phyloP scores from a whole-genome alignment of 1,140 invertebrate genomes.

The Lasioglossum baleicum region DNA sequence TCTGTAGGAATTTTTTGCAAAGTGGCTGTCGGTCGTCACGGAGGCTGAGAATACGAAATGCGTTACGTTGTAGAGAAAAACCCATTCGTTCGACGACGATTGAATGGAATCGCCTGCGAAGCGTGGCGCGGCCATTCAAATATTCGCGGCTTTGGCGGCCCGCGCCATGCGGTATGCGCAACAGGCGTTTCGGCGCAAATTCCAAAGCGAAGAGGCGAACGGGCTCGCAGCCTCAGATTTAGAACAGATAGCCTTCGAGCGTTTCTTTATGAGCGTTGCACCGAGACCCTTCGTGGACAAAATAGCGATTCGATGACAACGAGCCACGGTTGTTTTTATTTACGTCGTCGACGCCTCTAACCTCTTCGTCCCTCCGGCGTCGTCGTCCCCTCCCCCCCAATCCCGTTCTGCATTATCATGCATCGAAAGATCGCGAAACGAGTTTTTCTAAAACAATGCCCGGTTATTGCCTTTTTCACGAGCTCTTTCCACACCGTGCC shows the following conservation, averaged over 20 bases:
- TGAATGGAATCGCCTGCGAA: neutral
- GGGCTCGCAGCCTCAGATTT: conserved; percentile 45
- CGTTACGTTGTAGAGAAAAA: neutral
- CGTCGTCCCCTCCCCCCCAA: too few species aligned
- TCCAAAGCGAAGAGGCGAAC: conserved; percentile 45
- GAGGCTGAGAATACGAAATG: neutral
- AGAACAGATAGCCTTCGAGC: conserved; percentile 58
- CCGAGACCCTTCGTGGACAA: conserved; percentile 42
- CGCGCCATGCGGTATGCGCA: conserved; percentile 34
- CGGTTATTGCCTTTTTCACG: conserved; percentile 19
- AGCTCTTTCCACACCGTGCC: too few species aligned
- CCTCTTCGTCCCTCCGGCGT: neutral
- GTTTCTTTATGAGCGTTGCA: conserved; percentile 48
- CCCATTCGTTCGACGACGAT: neutral
- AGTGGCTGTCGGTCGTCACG: too few species aligned
- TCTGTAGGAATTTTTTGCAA: too few species aligned
- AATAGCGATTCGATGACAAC: conserved; percentile 49
- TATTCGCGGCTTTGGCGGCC: neutral
- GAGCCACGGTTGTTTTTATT: conserved; percentile 46
- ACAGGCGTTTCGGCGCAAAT: conserved; percentile 52
- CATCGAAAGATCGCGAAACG: conserved; percentile 28
- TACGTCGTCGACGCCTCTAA: conserved; percentile 15
- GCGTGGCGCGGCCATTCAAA: conserved; percentile 2
- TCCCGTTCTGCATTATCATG: neutral
- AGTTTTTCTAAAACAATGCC: conserved; percentile 30